These are phyloP conservation scores for Trogon melanurus DNA, from an alignment of 2,113 vertebrate species.

Conservation along the genomic window DNA sequence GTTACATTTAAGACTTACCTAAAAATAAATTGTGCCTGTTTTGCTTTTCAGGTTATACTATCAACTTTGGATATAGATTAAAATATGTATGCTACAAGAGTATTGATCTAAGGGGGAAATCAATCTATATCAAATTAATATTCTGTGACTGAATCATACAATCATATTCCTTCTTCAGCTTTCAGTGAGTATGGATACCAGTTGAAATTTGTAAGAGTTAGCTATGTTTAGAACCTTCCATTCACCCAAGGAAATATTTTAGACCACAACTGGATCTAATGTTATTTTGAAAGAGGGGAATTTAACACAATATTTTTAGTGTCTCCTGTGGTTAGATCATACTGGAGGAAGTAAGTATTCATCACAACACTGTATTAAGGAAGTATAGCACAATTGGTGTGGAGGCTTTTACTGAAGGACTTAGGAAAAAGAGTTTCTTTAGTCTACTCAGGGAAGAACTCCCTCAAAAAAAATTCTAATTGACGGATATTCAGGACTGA, in stretches of 20 bases:
- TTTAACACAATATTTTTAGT: neutral
- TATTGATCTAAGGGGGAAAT: slow-evolving; percentile 11
- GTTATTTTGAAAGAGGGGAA: neutral
- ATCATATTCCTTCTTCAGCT: neutral
- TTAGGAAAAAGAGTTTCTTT: neutral
- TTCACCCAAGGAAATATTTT: neutral
- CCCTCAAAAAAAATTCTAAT: neutral
- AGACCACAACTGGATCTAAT: neutral
- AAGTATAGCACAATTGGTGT: neutral
- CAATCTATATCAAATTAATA: slow-evolving; percentile 12
- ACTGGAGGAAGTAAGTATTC: neutral
- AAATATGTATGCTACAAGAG: neutral
- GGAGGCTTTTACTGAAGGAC: neutral
- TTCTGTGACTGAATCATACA: neutral
- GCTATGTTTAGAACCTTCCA: neutral
- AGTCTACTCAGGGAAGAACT: neutral
- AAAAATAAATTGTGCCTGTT: neutral
- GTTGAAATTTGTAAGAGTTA: neutral
- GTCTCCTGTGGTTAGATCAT: neutral
- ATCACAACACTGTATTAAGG: neutral
- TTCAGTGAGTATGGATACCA: neutral
- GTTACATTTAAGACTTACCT: neutral
- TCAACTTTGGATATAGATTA: slow-evolving; percentile 52
- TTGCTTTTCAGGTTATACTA: slow-evolving; percentile 13
- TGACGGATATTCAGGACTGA: neutral